These are phyloP conservation scores for Epirrita christyi DNA, from an alignment of 2,888 invertebrate species.

Conservation along the genomic window DNA sequence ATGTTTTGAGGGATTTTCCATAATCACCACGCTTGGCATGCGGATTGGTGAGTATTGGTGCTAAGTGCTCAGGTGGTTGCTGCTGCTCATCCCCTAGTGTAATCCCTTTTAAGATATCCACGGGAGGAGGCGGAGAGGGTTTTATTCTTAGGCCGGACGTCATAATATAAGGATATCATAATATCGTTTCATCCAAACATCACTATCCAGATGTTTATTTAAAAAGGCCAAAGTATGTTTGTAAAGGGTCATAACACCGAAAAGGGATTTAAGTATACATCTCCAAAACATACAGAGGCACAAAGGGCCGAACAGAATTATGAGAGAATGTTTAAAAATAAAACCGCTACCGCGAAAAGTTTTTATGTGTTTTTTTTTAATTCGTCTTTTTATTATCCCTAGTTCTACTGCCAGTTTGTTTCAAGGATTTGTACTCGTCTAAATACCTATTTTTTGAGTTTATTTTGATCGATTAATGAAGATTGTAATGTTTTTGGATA, in stretches of 20 bases:
- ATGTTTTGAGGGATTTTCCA: no score
- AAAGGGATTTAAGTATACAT: constrained; percentile 25
- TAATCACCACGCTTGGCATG: no score
- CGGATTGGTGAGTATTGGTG: no score
- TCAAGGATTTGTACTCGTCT: constrained; percentile 4
- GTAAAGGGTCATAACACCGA: constrained; percentile 24
- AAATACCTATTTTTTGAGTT: constrained; percentile 1
- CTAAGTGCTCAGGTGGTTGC: no score
- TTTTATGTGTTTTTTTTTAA: constrained; percentile 35
- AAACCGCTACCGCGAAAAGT: constrained; percentile 35
- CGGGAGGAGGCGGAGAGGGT: no score
- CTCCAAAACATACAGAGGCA: constrained; percentile 27
- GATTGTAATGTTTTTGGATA: neutral
- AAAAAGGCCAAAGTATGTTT: constrained; percentile 22
- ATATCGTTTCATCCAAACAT: constrained; percentile 3
- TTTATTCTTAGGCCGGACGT: no score
- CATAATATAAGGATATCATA: neutral
- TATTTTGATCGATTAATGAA: constrained; percentile 1
- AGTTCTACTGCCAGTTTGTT: constrained; percentile 3
- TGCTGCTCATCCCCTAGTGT: no score
- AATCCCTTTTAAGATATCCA: no score
- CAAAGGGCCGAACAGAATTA: constrained; percentile 36
- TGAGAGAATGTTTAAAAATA: constrained; percentile 38
- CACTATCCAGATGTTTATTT: constrained; percentile 10
- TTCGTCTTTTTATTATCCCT: constrained; percentile 24